Percentiles rank a stretch among this genome's conserved stretches.
Conservation (phyloP, 2,797 vertebrate genomes). For the Menidia menidia region DNA sequence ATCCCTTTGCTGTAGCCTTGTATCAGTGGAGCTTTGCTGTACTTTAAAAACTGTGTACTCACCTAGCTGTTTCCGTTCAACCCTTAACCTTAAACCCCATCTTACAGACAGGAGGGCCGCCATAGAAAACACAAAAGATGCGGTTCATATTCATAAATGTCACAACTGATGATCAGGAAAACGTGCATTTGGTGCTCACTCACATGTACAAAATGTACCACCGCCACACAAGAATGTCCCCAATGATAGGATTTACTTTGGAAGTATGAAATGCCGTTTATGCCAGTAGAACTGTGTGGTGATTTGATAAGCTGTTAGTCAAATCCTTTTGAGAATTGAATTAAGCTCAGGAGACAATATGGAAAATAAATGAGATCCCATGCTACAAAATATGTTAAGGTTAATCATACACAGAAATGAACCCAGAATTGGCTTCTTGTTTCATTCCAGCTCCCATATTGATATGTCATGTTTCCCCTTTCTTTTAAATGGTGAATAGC, state of each 20-base stretch:
- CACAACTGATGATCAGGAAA: constrained; percentile 30
- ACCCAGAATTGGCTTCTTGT: constrained; percentile 8
- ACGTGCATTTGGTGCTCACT: constrained; percentile 18
- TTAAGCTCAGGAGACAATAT: constrained; percentile 34
- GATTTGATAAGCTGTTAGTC: constrained; percentile 23
- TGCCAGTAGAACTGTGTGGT: constrained; percentile 19
- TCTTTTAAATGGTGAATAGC: constrained; percentile 18
- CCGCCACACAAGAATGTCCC: constrained; percentile 12
- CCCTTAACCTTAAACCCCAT: constrained; percentile 55
- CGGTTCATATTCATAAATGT: constrained; percentile 28
- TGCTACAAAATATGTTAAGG: constrained; percentile 41
- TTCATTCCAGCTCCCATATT: constrained; percentile 35
- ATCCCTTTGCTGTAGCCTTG: constrained; percentile 30
- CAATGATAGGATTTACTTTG: constrained; percentile 11
- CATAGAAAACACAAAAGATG: constrained; percentile 10
- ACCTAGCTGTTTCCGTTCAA: constrained; percentile 58
- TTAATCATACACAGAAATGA: constrained; percentile 45
- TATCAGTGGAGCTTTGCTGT: constrained; percentile 45
- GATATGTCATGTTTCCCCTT: constrained; percentile 22
- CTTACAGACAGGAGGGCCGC: constrained; percentile 57
- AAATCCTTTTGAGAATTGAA: constrained; percentile 35
- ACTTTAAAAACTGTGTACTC: constrained; percentile 41
- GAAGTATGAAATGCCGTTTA: neutral
- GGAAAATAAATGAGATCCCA: constrained; percentile 40
- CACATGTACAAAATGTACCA: constrained; percentile 7